A percentile compares a stretch with the other conserved stretches of the same genome.
These are phyloP conservation scores for Drosophila fungiperda DNA, from an alignment of 2,888 invertebrate genomes.

Conservation along the genomic window DNA sequence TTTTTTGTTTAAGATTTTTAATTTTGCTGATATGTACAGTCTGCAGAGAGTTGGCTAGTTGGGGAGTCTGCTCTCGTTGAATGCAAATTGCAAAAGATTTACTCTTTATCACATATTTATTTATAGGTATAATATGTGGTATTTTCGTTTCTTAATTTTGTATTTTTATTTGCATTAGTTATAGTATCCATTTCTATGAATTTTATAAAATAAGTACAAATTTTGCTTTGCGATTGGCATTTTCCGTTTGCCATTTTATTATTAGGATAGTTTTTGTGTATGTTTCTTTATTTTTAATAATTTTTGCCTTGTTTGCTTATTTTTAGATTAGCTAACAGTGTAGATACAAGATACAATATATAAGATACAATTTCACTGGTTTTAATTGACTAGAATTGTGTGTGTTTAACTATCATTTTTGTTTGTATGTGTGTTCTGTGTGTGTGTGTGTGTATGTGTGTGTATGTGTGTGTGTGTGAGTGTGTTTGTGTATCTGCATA, in stretches of 20 bases:
- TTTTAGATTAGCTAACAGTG: constrained; percentile 60
- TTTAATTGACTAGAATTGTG: constrained; percentile 72
- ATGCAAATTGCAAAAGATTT: constrained; percentile 56
- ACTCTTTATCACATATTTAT: constrained; percentile 55
- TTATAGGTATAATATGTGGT: constrained; percentile 51
- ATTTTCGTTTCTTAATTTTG: constrained; percentile 16
- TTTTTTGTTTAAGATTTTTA: constrained; percentile 6
- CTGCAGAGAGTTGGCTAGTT: constrained; percentile 30
- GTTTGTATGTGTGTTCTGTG: constrained; percentile 6
- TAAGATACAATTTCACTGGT: constrained; percentile 61
- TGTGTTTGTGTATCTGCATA: constrained; percentile 36
- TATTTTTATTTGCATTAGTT: constrained; percentile 27
- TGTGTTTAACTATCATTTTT: constrained; percentile 32
- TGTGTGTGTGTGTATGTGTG: constrained; percentile 21
- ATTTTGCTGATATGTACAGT: constrained; percentile 67
- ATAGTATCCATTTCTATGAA: constrained; percentile 38
- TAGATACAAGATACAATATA: constrained; percentile 67
- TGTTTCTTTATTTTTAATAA: constrained; percentile 7
- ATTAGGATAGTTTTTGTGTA: constrained; percentile 23
- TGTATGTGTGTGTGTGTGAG: constrained; percentile 9
- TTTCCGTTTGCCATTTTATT: constrained; percentile 20
- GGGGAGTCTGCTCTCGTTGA: constrained; percentile 22
- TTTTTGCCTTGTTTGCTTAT: constrained; percentile 30
- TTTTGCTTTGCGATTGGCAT: constrained; percentile 22
- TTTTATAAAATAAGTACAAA: constrained; percentile 72